Base-by-base conservation (phyloP, 2,797 vertebrate species). In the Sebastes nivosus region DNA sequence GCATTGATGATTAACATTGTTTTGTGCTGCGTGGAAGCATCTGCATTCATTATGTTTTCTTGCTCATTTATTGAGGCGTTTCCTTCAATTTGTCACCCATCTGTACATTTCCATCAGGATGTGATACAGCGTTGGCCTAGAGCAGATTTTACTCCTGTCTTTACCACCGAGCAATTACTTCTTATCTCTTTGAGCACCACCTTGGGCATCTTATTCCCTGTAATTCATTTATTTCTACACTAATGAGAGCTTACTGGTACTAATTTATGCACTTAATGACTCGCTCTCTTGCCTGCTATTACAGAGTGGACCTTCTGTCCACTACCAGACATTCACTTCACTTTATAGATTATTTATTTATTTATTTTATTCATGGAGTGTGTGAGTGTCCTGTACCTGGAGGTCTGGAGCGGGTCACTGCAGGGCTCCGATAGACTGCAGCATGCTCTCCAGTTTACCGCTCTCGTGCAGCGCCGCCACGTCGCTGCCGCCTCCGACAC, bases 401-500 rank as follows among this genome's bases (percentile, higher is more conserved):
- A 36, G 34, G 58, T 29, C 20, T 61, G 50, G 20, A 29, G 67
- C 30, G 1, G 77, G 54, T 96, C 86, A 96, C 80, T 95, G 88
- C 63, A 98, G 91, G 13, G 93, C 97, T 66, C 95, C 96, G 0
- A 97, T 96, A 29, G 93, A 85, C 78, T 92, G 81, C 82, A 98
- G 93, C 87, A 92, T 92, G 0, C 9, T 52, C 71, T 95, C 29
- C 79, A 98, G 95, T 79, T 97, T 79, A 2, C 97, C 96, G 1
- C 64, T 95, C 29, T 63, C 22, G 0, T 97, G 83, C 87, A 97
- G 84, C 1, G 57, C 72, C 0, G 64, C 68, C 8, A 98, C 94
- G 0, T 98, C 96, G 16, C 80, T 94, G 82, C 95, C 97, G 1
- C 97, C 97, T 18, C 97, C 97, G 5, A 98, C 89, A 65, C 97